phyloP scores from a whole-genome alignment of 1,140 invertebrate genomes.

The Chironomus striatipennis region DNA sequence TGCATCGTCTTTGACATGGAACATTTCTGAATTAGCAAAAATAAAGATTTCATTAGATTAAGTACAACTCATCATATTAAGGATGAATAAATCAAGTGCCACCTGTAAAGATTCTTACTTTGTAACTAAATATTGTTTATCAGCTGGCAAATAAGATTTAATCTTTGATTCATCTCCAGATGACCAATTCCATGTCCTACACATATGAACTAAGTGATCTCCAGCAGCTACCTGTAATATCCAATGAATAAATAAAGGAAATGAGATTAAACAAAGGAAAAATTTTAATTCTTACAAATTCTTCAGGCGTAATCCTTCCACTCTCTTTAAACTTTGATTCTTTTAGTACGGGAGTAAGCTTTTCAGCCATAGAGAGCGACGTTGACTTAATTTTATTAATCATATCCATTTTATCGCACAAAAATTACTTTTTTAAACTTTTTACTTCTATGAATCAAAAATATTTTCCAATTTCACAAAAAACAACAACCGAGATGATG shows the following conservation, averaged over 20 bases:
- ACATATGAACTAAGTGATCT: constrained; percentile 97
- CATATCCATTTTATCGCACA: too few species aligned
- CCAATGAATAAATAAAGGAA: constrained; percentile 31
- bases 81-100: not conserved
- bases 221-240: constrained; percentile 68
- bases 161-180: constrained; percentile 77
- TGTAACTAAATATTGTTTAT: constrained; percentile 97
- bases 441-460: too few species aligned
- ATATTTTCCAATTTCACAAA: too few species aligned
- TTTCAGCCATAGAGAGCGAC: constrained; percentile 89
- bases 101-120: constrained; percentile 31
- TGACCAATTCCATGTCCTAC: constrained; percentile 99
- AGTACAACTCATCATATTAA: not conserved
- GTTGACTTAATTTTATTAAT: constrained; percentile 86
- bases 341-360: constrained; percentile 92
- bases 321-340: constrained; percentile 98
- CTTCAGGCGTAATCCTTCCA: constrained; percentile 91
- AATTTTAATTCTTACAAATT: constrained; percentile 56
- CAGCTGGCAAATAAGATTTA: constrained; percentile 81
- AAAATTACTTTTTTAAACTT: too few species aligned
- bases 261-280: not conserved
- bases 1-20: constrained; percentile 85
- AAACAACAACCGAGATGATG: too few species aligned
- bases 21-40: too few species aligned
- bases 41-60: too few species aligned